Conservation (phyloP, 2,888 invertebrate genomes). For the Oscheius myriophilus region DNA sequence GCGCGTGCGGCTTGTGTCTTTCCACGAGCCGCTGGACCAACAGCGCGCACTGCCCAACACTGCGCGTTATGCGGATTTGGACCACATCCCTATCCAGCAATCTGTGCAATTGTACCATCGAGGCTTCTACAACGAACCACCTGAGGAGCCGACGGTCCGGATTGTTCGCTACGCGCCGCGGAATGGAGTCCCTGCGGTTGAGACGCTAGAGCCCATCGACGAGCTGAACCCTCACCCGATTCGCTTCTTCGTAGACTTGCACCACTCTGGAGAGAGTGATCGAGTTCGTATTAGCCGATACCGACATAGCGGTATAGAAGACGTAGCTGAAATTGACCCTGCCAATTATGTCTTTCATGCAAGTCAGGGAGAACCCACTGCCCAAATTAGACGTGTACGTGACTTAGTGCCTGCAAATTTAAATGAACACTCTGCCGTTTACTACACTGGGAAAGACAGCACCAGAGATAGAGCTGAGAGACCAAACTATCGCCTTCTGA, state of each 20-base stretch:
- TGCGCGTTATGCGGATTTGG: constrained; percentile 31
- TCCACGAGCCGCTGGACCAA: constrained; percentile 2
- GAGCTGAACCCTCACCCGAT: constrained; percentile 55
- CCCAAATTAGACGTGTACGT: not conserved
- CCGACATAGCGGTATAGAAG: constrained; percentile 47
- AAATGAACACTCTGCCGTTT: not conserved
- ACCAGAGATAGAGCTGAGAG: constrained; percentile 6
- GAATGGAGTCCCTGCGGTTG: constrained; percentile 41
- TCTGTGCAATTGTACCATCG: constrained; percentile 43
- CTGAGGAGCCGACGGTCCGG: constrained; percentile 26
- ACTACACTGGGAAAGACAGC: not conserved
- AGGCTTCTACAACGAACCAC: constrained; percentile 42
- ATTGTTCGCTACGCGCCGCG: constrained; percentile 37
- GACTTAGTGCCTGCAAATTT: constrained; percentile 9
- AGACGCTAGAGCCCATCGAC: constrained; percentile 33
- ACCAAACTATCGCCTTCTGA: constrained; percentile 36
- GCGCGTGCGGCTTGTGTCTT: too few relatives aligned
- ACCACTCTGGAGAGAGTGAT: constrained; percentile 46
- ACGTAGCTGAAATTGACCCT: constrained; percentile 15
- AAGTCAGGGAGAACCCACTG: not conserved
- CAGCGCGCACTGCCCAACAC: not conserved
- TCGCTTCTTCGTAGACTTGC: constrained; percentile 53
- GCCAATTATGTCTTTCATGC: constrained; percentile 20
- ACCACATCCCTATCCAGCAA: constrained; percentile 40
- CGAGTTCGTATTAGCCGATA: constrained; percentile 33